Conservation (phyloP, 2,888 invertebrate species). For the Aplocera efformata region DNA sequence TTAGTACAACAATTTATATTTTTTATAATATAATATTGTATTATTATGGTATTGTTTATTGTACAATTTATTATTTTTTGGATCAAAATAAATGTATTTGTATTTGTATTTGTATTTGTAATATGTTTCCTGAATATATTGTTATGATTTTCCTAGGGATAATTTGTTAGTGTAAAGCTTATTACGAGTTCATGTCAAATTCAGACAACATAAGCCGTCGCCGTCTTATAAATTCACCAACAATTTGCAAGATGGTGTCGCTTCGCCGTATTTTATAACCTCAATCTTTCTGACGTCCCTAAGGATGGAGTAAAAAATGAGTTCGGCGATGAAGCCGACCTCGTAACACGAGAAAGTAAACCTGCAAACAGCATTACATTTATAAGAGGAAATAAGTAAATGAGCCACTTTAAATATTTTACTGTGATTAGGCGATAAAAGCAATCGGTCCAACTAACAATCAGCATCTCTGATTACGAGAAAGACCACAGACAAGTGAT, state of each 20-base stretch:
- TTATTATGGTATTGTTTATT: too few relatives aligned
- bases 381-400: slow-evolving; percentile 22
- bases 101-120: too few relatives aligned
- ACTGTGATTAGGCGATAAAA: background rate
- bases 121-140: too few relatives aligned
- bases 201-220: slow-evolving; percentile 8
- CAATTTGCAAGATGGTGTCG: slow-evolving; percentile 19
- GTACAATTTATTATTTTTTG: too few relatives aligned
- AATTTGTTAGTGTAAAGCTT: too few relatives aligned
- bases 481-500: too few relatives aligned
- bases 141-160: too few relatives aligned
- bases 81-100: too few relatives aligned
- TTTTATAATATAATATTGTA: too few relatives aligned
- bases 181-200: slow-evolving; percentile 9
- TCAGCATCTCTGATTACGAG: too few relatives aligned
- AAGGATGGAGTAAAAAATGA: slow-evolving; percentile 20
- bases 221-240: slow-evolving; percentile 18
- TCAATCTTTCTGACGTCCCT: slow-evolving; percentile 17
- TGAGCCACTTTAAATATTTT: background rate
- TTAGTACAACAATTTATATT: too few relatives aligned
- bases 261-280: slow-evolving; percentile 21
- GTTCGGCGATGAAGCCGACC: slow-evolving; percentile 23
- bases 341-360: slow-evolving; percentile 22
- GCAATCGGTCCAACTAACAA: too few relatives aligned
- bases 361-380: slow-evolving; percentile 27